Percentiles rank a stretch among this genome's conserved stretches.
These are phyloP conservation scores for Hetaerina americana DNA, from an alignment of 1,140 invertebrate species.

Conservation along the genomic window DNA sequence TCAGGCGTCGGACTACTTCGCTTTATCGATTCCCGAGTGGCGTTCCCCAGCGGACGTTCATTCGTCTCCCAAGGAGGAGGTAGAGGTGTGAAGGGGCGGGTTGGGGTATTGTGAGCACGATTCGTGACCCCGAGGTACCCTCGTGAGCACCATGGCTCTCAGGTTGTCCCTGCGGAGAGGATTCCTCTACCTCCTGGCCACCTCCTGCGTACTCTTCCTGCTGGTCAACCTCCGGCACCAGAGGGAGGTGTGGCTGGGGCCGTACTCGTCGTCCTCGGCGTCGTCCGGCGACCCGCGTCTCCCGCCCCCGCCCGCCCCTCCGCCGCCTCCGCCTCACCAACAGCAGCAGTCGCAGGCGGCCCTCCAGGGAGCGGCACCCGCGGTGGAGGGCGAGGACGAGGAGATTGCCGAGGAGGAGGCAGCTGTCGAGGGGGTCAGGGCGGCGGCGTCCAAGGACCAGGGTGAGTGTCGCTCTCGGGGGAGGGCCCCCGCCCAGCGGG, in stretches of 20 bases:
- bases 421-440: background rate
- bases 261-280: slow-evolving; percentile 23
- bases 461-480: background rate
- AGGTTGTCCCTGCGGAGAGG: slow-evolving; percentile 35
- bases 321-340: slow-evolving; percentile 1
- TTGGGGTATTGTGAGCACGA: too few relatives aligned
- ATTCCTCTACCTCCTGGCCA: slow-evolving; percentile 33
- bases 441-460: background rate
- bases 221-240: slow-evolving; percentile 31
- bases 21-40: too few relatives aligned
- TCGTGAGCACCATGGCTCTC: too few relatives aligned
- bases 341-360: background rate
- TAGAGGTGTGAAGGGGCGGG: too few relatives aligned
- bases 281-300: slow-evolving; percentile 10
- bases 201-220: slow-evolving; percentile 30
- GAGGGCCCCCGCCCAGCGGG: background rate
- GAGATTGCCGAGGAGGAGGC: background rate
- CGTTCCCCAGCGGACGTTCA: background rate
- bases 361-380: background rate
- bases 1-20: too few relatives aligned
- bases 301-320: slow-evolving; percentile 4
- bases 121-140: too few relatives aligned
- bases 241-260: slow-evolving; percentile 24
- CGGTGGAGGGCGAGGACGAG: background rate
- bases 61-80: background rate